Conservation (phyloP, 2,797 vertebrate genomes). For the Spea hammondii region DNA sequence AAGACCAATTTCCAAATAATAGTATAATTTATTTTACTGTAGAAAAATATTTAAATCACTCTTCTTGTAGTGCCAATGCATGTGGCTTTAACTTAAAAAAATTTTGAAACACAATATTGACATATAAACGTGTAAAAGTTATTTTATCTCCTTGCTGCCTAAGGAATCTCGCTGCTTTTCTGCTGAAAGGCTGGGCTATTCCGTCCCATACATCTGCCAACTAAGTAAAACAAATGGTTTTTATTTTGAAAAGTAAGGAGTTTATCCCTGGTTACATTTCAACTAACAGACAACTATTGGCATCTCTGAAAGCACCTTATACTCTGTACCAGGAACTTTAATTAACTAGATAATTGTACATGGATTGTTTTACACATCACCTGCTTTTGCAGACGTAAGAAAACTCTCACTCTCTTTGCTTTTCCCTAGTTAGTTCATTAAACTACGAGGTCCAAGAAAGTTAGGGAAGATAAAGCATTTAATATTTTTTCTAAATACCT, state of each 20-base stretch:
- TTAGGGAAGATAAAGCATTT: too few relatives aligned
- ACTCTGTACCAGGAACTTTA: constrained; percentile 39
- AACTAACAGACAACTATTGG: constrained; percentile 32
- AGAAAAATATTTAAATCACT: too few relatives aligned
- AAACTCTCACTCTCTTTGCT: not conserved
- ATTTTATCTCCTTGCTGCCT: constrained; percentile 1
- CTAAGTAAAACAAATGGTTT: constrained; percentile 47
- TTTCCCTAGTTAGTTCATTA: too few relatives aligned
- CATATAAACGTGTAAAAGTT: constrained; percentile 12
- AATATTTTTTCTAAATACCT: too few relatives aligned
- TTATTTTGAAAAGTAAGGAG: constrained; percentile 25
- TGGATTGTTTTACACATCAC: constrained; percentile 23
- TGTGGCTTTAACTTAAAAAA: not conserved
- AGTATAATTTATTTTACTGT: too few relatives aligned
- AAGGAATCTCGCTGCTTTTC: not conserved
- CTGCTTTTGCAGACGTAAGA: not conserved
- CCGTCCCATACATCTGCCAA: constrained; percentile 23
- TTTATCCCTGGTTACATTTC: constrained; percentile 16
- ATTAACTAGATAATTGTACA: constrained; percentile 56
- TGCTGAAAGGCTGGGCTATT: constrained; percentile 9
- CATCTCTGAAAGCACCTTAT: constrained; percentile 21
- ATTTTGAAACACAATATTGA: not conserved
- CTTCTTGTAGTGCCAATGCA: too few relatives aligned
- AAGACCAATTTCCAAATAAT: too few relatives aligned
- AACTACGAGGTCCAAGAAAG: too few relatives aligned